These are phyloP conservation scores for Hydraecia micacea DNA, from an alignment of 2,888 invertebrate genomes.

Conservation along the genomic window DNA sequence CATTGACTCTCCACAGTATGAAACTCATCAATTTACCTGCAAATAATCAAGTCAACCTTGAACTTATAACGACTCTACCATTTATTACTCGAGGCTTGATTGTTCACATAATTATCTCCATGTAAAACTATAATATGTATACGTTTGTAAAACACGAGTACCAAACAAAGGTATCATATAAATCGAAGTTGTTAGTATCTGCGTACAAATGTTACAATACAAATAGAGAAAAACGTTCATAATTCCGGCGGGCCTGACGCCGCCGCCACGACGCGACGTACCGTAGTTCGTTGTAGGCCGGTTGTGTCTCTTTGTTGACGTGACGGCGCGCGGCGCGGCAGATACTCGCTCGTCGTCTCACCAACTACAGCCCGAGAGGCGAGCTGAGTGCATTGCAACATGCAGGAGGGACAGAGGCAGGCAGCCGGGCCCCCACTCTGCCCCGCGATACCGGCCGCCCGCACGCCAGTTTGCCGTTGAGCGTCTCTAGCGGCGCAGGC, in stretches of 20 bases:
- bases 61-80: constrained; percentile 45
- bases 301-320: constrained; percentile 71
- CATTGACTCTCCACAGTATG: constrained; percentile 27
- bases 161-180: constrained; percentile 40
- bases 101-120: constrained; percentile 28
- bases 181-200: constrained; percentile 50
- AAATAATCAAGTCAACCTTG: constrained; percentile 57
- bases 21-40: constrained; percentile 38
- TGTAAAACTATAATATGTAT: constrained; percentile 31
- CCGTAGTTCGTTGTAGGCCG: constrained; percentile 55
- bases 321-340: constrained; percentile 67
- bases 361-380: constrained; percentile 74
- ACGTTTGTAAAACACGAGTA: constrained; percentile 25
- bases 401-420: constrained; percentile 83
- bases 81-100: constrained; percentile 22
- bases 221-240: constrained; percentile 69
- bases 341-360: constrained; percentile 72
- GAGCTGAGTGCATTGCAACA: constrained; percentile 86
- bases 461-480: constrained; percentile 87
- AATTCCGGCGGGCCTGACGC: constrained; percentile 53
- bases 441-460: constrained; percentile 77
- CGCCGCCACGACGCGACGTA: constrained; percentile 44
- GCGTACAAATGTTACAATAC: constrained; percentile 58
- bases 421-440: constrained; percentile 86
- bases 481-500: constrained; percentile 88